These are phyloP conservation scores for Coremacera marginata DNA, from an alignment of 2,888 invertebrate species.

Conservation along the genomic window DNA sequence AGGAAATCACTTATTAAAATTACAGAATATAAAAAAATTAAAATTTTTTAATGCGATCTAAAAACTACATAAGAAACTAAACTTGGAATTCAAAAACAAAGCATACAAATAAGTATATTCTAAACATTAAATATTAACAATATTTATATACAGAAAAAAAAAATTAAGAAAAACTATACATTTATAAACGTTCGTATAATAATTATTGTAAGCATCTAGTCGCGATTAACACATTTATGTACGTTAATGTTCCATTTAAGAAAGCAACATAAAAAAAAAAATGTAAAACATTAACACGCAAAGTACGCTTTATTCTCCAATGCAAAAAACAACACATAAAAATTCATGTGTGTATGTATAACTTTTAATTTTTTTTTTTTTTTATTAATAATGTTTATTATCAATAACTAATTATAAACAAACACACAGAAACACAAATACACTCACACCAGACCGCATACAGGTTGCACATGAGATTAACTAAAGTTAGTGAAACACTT, in stretches of 20 bases:
- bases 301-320: constrained; percentile 5
- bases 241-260: constrained; percentile 22
- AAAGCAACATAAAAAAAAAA: background rate
- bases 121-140: constrained; percentile 28
- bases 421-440: background rate
- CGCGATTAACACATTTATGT: constrained; percentile 36
- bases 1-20: constrained; percentile 1
- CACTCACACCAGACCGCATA: background rate
- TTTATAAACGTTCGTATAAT: constrained; percentile 12
- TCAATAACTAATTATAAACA: background rate
- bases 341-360: background rate
- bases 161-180: background rate
- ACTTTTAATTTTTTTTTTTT: background rate
- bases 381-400: background rate
- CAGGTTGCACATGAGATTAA: constrained; percentile 29
- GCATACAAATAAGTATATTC: constrained; percentile 20
- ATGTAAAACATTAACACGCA: background rate
- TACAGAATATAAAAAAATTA: background rate
- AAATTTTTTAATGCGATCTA: constrained; percentile 28
- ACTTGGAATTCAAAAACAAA: constrained; percentile 12
- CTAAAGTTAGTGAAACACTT: background rate
- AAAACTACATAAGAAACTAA: constrained; percentile 8
- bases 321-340: background rate
- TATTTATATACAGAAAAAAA: constrained; percentile 34
- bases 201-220: constrained; percentile 38